Base-by-base conservation (phyloP, 1,140 invertebrate genomes). In the Lucilia cuprina region DNA sequence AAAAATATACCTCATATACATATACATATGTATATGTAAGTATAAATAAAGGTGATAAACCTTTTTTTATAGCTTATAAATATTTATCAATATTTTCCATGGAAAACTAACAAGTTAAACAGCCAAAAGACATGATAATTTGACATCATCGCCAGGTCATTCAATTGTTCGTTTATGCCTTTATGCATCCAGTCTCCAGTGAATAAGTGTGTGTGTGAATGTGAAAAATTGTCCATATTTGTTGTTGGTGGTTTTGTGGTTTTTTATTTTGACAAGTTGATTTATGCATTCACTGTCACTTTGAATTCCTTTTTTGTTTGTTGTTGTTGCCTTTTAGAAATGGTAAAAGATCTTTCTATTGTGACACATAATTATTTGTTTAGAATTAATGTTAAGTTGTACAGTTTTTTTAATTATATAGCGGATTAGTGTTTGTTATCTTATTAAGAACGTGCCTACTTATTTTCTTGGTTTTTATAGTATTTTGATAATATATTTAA, bases 31-130 rank as follows among this genome's bases (percentile, higher is more conserved):
- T 55, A 5, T 55, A 5, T 55, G 17, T 30, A 30, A 55, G 50
- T n/a, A 55, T 55, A 75, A 8, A 25, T 10, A 17, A 77, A 77
- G 74, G 74, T 35, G 74, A 34, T 77, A 77, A 77, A 77, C 34
- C 74, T 30, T 41, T 41, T 41, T 41, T 77, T 34, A 77, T 41
- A 30, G 34, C 34, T 77, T 77, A 77, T 77, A 77, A 77, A 55
- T 41, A 41, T 41, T 41, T 41, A 55, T 55, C 2, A 30, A 30
- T 30, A 77, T 14, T 34, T 77, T 77, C 5, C 74, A 77, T 77
- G 74, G 30, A 77, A 41, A 41, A 41, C 7, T 77, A 77, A 41
- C 74, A 41, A 77, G 74, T 77, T 77, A 77, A 35, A 8, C 25
- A 30, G 25, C 25, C 74, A 41, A 41, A 77, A 34, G 74, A 77